phyloP scores from a whole-genome alignment of 2,888 invertebrate species.

The Peribatodes rhomboidaria region DNA sequence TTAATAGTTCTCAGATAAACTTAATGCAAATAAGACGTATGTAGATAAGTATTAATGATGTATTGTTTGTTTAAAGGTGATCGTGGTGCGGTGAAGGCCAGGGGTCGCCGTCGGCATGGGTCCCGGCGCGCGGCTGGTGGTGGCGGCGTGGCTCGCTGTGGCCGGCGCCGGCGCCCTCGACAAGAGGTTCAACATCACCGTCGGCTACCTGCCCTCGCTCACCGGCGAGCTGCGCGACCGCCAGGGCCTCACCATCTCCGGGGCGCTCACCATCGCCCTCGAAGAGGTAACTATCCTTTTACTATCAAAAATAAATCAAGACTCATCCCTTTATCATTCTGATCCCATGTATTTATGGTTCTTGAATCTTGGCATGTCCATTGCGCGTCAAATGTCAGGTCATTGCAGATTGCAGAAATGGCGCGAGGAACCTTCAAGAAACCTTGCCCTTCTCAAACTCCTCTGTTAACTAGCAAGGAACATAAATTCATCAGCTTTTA shows the following conservation, averaged over 20 bases:
- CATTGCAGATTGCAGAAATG: background rate
- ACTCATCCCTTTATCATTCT: no score
- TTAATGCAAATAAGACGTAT: background rate
- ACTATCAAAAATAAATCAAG: no score
- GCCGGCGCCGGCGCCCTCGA: slow-evolving; percentile 86
- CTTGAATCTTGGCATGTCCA: background rate
- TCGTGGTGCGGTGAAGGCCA: slow-evolving; percentile 75
- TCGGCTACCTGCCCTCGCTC: slow-evolving; percentile 95
- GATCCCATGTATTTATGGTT: no score
- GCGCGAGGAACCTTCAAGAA: slow-evolving; percentile 14
- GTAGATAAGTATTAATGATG: background rate
- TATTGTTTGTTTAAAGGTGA: slow-evolving; percentile 59
- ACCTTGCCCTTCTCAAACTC: slow-evolving; percentile 21
- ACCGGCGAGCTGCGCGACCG: slow-evolving; percentile 92
- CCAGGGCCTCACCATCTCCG: slow-evolving; percentile 95
- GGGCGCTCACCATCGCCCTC: slow-evolving; percentile 95
- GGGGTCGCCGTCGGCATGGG: slow-evolving; percentile 84
- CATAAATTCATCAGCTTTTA: slow-evolving; percentile 42
- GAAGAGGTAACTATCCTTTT: slow-evolving; percentile 88
- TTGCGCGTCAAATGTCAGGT: background rate
- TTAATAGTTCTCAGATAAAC: background rate
- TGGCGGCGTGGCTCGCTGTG: slow-evolving; percentile 9
- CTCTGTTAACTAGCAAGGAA: slow-evolving; percentile 19
- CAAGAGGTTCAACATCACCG: slow-evolving; percentile 88
- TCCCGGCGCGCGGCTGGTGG: slow-evolving; percentile 88